These are phyloP conservation scores for Drosophila multiciliata DNA, from an alignment of 2,888 invertebrate species.

Conservation along the genomic window DNA sequence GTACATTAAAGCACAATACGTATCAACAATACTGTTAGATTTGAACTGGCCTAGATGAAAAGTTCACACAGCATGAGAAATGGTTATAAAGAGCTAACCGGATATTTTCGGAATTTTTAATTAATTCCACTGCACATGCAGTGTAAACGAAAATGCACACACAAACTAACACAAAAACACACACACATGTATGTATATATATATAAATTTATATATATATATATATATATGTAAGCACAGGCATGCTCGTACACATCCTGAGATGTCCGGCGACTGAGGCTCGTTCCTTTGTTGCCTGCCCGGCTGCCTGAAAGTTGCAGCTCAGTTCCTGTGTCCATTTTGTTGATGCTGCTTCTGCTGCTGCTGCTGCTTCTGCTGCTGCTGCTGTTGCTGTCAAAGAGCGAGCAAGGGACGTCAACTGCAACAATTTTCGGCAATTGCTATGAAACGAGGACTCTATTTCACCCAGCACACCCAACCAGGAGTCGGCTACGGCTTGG, in stretches of 20 bases:
- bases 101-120: constrained; percentile 82
- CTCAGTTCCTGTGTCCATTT: constrained; percentile 56
- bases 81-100: constrained; percentile 80
- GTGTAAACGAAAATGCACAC: constrained; percentile 9
- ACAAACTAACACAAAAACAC: constrained; percentile 8
- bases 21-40: constrained; percentile 29
- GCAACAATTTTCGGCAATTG: constrained; percentile 80
- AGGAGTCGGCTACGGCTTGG: constrained; percentile 19
- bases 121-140: constrained; percentile 69
- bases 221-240: not conserved
- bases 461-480: constrained; percentile 26
- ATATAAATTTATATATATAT: not conserved
- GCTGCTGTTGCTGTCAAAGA: constrained; percentile 54
- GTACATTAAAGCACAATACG: constrained; percentile 51
- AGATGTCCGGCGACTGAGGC: constrained; percentile 59
- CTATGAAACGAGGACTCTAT: constrained; percentile 61
- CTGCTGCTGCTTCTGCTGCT: constrained; percentile 13
- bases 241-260: constrained; percentile 61
- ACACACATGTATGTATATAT: not conserved
- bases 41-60: constrained; percentile 57
- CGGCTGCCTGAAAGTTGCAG: constrained; percentile 43
- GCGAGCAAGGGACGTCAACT: constrained; percentile 44
- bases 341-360: constrained; percentile 22
- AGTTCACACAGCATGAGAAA: constrained; percentile 67
- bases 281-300: constrained; percentile 55